A percentile compares a stretch with the other conserved stretches of the same genome.
Conservation (phyloP, 1,140 invertebrate species). For the Bombus turneri region DNA sequence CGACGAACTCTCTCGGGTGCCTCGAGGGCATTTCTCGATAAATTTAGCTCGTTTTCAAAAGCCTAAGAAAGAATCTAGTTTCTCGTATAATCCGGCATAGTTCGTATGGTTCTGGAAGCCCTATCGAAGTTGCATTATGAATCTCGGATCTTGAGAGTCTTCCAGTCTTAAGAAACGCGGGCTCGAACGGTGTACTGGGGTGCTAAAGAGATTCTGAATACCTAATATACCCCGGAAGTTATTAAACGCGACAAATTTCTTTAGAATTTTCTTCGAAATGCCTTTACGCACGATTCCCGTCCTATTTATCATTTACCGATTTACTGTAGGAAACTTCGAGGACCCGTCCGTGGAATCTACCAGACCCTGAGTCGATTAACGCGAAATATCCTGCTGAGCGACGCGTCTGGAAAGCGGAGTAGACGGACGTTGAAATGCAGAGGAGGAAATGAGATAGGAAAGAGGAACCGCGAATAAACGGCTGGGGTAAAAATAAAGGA, state of each 20-base stretch:
- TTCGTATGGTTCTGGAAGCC: conserved; percentile 26
- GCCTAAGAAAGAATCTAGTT: background rate
- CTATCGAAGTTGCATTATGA: background rate
- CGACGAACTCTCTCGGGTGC: background rate
- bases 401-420: background rate
- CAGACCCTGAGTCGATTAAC: background rate
- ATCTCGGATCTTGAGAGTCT: conserved; percentile 39
- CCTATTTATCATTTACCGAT: too few species aligned
- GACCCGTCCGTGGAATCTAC: fast-evolving
- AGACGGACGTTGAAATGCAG: background rate
- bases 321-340: too few species aligned
- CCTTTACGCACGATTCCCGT: background rate
- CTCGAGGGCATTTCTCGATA: background rate
- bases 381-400: too few species aligned
- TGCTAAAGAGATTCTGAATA: background rate
- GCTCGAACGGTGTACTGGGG: too few species aligned
- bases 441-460: conserved; percentile 28
- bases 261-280: background rate
- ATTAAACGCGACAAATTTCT: background rate
- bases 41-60: background rate
- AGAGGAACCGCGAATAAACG: conserved; percentile 59
- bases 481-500: conserved; percentile 65
- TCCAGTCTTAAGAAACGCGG: conserved; percentile 21
- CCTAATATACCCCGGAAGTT: background rate
- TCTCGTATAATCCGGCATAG: background rate